Evolutionary conservation across 2,888 invertebrate genomes (phyloP).

Genomic region (Pyrrhia umbra): DNA sequence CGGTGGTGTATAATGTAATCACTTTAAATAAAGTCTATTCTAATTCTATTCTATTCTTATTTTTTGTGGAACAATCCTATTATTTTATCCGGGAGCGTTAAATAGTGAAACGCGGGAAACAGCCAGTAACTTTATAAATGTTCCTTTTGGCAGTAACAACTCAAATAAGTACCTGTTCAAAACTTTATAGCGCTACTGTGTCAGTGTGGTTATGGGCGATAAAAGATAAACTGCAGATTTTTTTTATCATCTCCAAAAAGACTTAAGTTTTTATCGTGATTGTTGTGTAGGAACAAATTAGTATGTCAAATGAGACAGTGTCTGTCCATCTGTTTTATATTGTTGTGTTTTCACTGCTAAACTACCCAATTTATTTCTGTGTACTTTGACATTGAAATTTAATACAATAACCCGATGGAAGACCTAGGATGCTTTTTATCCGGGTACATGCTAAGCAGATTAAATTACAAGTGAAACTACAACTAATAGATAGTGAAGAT

Average conservation of each 20-base stretch:
- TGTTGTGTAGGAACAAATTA: conserved; percentile 13
- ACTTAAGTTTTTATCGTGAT: conserved; percentile 15
- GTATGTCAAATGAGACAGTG: conserved; percentile 11
- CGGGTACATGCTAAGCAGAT: neutral
- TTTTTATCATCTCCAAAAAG: conserved; percentile 24
- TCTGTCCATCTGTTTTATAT: no score
- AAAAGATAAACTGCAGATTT: conserved; percentile 34
- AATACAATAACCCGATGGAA: no score
- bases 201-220: conserved; percentile 29
- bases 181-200: conserved; percentile 33
- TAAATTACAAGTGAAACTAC: neutral
- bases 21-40: no score
- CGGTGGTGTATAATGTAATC: no score
- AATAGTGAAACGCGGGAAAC: no score
- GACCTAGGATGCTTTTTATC: no score
- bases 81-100: no score
- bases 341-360: no score
- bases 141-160: conserved; percentile 17
- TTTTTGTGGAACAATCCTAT: no score
- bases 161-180: conserved; percentile 8
- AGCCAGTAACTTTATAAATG: neutral
- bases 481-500: neutral
- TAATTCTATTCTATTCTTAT: no score
- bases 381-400: no score
- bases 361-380: no score